Base-by-base conservation (phyloP, 2,797 vertebrate species). In the Phoeniculus purpureus region DNA sequence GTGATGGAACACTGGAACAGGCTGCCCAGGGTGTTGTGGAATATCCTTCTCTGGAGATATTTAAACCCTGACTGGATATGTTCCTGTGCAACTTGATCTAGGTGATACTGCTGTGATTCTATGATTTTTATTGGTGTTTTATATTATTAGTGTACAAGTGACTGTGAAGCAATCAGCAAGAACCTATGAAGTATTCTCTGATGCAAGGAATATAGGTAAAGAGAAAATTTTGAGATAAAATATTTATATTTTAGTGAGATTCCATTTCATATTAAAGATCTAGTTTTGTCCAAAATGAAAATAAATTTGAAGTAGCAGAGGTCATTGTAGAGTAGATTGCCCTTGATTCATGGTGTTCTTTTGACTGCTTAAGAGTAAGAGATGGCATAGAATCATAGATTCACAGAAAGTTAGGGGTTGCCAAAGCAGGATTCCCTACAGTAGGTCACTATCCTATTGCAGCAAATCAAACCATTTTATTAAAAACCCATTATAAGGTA, bases 391-490 rank as follows among this genome's bases (percentile, higher is more conserved):
- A 43, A 43, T 15, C 52, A 87, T 16, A 15, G 43, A 43, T 10
- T 43, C 14, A 43, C 43, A 43, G 43, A 43, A 43, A 43, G 16
- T 43, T 43, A 43, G 43, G 43, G 43, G 43, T 43, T 43, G 43
- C 43, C 43, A 43, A 13, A 43, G 43, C 43, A 43, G 43, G 43
- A 43, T 43, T 13, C 13, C 43, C 43, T 43, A 16, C 43, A 43
- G 43, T 14, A 43, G 43, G 43, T 43, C 43, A 14, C 58, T 87
- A 65, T 86, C 25, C 54, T 79, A 37, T 40, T 71, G 31, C 26
- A 90, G 27, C 81, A 72, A 85, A 88, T 94, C 61, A 93, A 65
- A 91, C 16, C 43, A 86, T 92, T 62, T 85, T 34, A 56, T 65
- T 92, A 89, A 90, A 88, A 73, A 22, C 19, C 27, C 26, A 64